Evolutionary conservation across 2,797 vertebrate genomes (phyloP).

Genomic region (Micrastur ruficollis): DNA sequence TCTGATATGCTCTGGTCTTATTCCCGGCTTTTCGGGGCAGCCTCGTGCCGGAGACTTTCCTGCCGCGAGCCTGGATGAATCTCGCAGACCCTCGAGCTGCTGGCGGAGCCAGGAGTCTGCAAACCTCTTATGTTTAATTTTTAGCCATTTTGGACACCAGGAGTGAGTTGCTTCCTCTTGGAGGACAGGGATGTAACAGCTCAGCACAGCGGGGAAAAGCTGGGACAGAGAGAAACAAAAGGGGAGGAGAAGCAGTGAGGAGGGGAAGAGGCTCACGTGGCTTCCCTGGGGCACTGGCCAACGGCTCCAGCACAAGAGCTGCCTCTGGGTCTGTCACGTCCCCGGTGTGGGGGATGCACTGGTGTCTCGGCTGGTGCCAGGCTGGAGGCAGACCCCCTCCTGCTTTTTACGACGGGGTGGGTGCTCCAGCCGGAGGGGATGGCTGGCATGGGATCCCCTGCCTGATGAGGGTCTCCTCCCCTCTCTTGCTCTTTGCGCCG

Average conservation of each 20-base stretch:
- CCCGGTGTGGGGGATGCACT: neutral
- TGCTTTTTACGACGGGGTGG: fast-evolving
- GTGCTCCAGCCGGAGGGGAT: fast-evolving
- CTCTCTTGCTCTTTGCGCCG: neutral
- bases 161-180: neutral
- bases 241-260: neutral
- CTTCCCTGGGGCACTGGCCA: neutral
- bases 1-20: neutral
- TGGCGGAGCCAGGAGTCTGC: neutral
- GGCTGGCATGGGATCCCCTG: neutral
- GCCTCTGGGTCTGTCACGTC: fast-evolving
- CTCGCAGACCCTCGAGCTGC: fast-evolving
- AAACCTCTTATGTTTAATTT: neutral
- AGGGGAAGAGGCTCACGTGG: slow-evolving; percentile 3
- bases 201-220: neutral
- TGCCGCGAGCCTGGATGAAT: neutral
- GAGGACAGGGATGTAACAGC: neutral
- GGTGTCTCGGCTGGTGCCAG: neutral
- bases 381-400: neutral
- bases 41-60: fast-evolving
- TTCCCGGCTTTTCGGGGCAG: neutral
- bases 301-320: neutral
- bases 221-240: neutral
- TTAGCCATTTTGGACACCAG: neutral
- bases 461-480: neutral